These are phyloP conservation scores for Calephelis perditalis DNA, from an alignment of 2,888 invertebrate genomes.

Conservation along the genomic window DNA sequence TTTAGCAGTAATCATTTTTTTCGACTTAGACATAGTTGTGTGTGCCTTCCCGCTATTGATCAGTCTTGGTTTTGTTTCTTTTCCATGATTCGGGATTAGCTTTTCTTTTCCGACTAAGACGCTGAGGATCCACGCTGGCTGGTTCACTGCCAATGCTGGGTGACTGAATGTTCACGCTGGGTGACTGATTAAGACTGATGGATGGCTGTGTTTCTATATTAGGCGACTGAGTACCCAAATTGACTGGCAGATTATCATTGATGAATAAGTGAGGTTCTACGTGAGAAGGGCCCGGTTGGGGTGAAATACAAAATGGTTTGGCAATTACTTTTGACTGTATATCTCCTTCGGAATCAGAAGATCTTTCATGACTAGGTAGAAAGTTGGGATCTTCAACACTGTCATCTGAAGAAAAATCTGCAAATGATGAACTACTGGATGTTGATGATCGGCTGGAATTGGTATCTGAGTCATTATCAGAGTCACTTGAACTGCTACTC, in stretches of 20 bases:
- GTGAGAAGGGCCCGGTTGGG: constrained; percentile 16
- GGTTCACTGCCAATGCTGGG: constrained; percentile 24
- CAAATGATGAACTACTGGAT: constrained; percentile 22
- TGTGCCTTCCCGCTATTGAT: constrained; percentile 24
- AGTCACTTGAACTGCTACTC: constrained; percentile 21
- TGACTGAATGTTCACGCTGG: constrained; percentile 24
- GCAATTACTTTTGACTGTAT: constrained; percentile 21
- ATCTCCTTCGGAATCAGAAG: constrained; percentile 22
- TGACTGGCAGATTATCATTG: constrained; percentile 22
- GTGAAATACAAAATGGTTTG: constrained; percentile 18
- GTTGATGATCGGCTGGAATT: constrained; percentile 21
- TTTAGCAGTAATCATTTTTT: constrained; percentile 21
- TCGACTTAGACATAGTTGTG: constrained; percentile 25
- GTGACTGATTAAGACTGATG: constrained; percentile 15
- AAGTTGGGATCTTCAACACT: constrained; percentile 21
- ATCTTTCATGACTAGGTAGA: constrained; percentile 21
- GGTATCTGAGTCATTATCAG: constrained; percentile 18
- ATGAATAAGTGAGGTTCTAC: constrained; percentile 21
- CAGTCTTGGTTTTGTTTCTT: constrained; percentile 25
- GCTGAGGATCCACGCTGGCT: constrained; percentile 21
- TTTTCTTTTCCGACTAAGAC: constrained; percentile 22
- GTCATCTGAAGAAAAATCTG: constrained; percentile 21
- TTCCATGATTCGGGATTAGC: constrained; percentile 24
- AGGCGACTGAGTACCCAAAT: constrained; percentile 18
- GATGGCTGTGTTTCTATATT: constrained; percentile 9